These are phyloP conservation scores for Columbina picui DNA, from an alignment of 2,113 vertebrate genomes.

Conservation along the genomic window DNA sequence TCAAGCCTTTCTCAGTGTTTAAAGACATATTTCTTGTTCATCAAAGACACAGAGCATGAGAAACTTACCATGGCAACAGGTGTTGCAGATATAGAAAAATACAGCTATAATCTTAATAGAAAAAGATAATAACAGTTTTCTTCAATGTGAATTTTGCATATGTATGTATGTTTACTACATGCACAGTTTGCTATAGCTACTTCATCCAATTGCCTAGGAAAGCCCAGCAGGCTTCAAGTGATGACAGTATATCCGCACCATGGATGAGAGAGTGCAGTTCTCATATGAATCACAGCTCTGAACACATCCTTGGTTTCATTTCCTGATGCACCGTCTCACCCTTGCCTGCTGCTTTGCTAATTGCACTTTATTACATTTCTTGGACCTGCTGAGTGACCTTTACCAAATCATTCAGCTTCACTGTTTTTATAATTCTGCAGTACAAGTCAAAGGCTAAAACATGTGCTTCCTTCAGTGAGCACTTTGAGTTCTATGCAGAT, in stretches of 20 bases:
- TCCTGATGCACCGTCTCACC: background rate
- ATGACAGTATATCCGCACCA: rapidly evolving
- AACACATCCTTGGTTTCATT: background rate
- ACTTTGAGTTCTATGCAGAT: background rate
- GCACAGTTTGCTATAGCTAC: background rate
- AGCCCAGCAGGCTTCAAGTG: background rate
- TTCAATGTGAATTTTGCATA: background rate
- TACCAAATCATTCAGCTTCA: background rate
- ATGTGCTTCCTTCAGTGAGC: background rate
- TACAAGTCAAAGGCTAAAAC: background rate
- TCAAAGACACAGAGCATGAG: background rate
- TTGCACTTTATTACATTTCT: background rate
- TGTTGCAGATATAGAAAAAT: background rate
- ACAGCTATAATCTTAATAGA: background rate
- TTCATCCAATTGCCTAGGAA: background rate
- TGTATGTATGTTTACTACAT: no score
- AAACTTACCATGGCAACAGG: background rate
- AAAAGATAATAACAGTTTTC: background rate
- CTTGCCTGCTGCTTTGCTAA: background rate
- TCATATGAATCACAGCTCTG: background rate
- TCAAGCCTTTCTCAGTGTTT: background rate
- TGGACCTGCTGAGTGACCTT: background rate
- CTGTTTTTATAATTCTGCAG: background rate
- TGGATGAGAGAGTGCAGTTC: background rate
- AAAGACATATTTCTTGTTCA: background rate